These are phyloP conservation scores for Thalassoma bifasciatum DNA, from an alignment of 2,113 vertebrate genomes.

Conservation along the genomic window DNA sequence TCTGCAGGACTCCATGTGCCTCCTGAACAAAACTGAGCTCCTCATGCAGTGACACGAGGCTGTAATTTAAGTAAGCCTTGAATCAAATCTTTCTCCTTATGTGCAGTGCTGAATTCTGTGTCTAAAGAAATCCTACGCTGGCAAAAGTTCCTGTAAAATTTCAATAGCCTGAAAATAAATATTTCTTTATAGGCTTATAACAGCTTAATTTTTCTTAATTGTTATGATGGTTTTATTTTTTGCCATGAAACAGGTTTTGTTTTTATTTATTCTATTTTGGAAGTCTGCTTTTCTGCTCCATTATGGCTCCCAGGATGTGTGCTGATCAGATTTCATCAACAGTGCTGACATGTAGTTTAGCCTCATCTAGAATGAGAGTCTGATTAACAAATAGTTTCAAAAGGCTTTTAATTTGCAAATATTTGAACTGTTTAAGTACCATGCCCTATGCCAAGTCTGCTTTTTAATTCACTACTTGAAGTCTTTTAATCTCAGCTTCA, in stretches of 20 bases:
- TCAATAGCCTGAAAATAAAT: no score
- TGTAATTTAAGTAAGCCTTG: not conserved
- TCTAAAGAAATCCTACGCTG: not conserved
- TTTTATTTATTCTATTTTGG: no score
- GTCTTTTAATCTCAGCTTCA: constrained; percentile 50
- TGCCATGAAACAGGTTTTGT: no score
- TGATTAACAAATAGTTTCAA: not conserved
- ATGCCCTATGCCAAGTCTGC: not conserved
- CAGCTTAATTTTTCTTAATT: no score
- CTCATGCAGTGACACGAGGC: not conserved
- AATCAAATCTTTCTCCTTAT: not conserved
- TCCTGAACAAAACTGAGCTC: constrained; percentile 10
- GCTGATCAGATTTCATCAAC: no score
- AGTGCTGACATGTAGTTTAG: no score
- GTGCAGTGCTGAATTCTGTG: not conserved
- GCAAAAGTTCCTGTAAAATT: no score
- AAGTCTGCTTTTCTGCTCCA: no score
- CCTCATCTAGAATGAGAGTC: no score
- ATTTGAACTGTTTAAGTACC: not conserved
- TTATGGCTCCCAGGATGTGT: no score
- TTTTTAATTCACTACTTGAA: constrained; percentile 27
- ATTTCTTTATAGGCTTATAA: no score
- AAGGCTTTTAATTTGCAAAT: not conserved
- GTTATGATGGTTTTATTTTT: no score
- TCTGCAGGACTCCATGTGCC: not conserved